These are phyloP conservation scores for Piscicola geometra DNA, from an alignment of 2,888 invertebrate species.

Conservation along the genomic window DNA sequence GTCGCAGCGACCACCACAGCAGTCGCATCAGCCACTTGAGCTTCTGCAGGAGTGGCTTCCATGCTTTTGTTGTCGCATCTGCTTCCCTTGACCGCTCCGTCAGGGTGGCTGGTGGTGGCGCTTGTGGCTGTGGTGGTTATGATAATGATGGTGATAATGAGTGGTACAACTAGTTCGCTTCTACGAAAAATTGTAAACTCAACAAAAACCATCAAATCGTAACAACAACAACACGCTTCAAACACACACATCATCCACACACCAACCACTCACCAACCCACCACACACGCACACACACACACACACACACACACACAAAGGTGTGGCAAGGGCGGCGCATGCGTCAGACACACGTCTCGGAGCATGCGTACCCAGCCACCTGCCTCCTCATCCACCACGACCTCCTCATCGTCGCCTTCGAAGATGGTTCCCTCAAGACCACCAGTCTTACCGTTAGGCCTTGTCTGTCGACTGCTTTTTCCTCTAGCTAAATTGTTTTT, in stretches of 20 bases:
- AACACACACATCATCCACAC: conserved; percentile 12
- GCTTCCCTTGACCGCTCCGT: background rate
- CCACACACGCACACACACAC: conserved; percentile 16
- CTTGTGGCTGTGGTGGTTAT: too few species aligned
- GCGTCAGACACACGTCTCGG: background rate
- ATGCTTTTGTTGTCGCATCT: background rate
- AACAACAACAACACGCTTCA: background rate
- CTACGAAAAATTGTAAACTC: too few species aligned
- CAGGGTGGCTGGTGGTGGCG: too few species aligned
- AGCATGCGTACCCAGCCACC: conserved; percentile 16
- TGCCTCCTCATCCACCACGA: conserved; percentile 28
- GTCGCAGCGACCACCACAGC: conserved; percentile 1
- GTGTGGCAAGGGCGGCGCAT: conserved; percentile 4
- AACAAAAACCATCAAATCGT: too few species aligned
- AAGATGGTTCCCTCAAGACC: conserved; percentile 13
- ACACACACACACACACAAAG: conserved; percentile 3
- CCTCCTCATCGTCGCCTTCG: conserved; percentile 39
- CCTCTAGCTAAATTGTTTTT: too few species aligned
- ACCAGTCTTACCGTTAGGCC: background rate
- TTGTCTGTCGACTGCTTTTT: too few species aligned
- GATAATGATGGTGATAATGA: too few species aligned
- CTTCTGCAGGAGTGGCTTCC: background rate
- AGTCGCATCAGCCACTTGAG: background rate
- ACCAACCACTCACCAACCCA: background rate
- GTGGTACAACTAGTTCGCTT: too few species aligned